Base-by-base conservation (phyloP, 2,113 vertebrate genomes). In the Labrus mixtus region DNA sequence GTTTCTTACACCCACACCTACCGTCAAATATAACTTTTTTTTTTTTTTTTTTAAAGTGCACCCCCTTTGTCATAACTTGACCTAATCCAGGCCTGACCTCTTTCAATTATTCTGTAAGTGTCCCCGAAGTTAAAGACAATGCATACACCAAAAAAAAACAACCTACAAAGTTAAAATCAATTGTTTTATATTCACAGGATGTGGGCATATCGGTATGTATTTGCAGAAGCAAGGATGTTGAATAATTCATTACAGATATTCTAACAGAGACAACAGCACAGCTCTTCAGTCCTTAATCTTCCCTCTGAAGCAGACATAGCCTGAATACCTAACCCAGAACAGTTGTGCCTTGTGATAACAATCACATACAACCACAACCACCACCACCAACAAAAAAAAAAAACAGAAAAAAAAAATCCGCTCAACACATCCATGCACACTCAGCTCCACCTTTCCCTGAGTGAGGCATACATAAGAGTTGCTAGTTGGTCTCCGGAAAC, bases 401-500 rank as follows among this genome's bases (percentile, higher is more conserved):
- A 68, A 69, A n/a, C n/a, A n/a, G n/a, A n/a, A 51, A 79, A 74
- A 76, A 57, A 83, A 22, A 64, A 81, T 62, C 78, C 76, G 15
- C 59, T 67, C 8, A 36, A 48, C 60, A 73, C 58, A 86, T 80
- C 78, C 60, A 72, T 62, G 10, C 54, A 65, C 7, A 50, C 41
- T 56, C 9, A 17, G 36, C 77, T 76, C 63, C 77, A 76, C 55
- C 46, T 59, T 79, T 84, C 74, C 68, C 70, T 78, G 61, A 59
- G 77, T 70, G 81, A 92, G 83, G 86, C 80, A 90, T 93, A 92
- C 89, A 87, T 29, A 86, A 68, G 79, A 69, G 79, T 72, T 72
- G 70, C 62, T 53, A 67, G 53, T 82, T 79, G 81, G 59, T 55
- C 76, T 65, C 78, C 85, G 91, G 93, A 93, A 94, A 95, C 87